Conservation (phyloP, 2,888 invertebrate species). For the Abrostola triplasia region DNA sequence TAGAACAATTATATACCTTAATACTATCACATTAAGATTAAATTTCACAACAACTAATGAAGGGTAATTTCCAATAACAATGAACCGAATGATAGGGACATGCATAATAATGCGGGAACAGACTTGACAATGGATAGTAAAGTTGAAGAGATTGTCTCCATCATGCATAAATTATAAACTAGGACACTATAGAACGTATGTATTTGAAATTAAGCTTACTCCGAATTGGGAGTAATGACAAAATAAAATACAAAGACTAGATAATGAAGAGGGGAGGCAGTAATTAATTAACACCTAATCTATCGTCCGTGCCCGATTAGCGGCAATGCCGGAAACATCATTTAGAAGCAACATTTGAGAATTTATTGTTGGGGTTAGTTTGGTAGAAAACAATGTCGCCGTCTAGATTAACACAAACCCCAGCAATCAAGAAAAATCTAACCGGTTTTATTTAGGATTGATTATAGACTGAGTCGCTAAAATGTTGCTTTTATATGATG, state of each 20-base stretch:
- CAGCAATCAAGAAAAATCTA: slow-evolving; percentile 13
- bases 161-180: slow-evolving; percentile 72
- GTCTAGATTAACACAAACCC: background rate
- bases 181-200: slow-evolving; percentile 53
- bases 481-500: slow-evolving; percentile 69
- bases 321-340: slow-evolving; percentile 57
- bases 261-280: slow-evolving; percentile 69
- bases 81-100: slow-evolving; percentile 73
- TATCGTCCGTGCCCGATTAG: slow-evolving; percentile 61
- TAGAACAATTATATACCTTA: slow-evolving; percentile 46
- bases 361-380: background rate
- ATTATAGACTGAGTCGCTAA: slow-evolving; percentile 18
- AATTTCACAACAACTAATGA: slow-evolving; percentile 68
- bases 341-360: slow-evolving; percentile 68
- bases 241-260: slow-evolving; percentile 69
- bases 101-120: slow-evolving; percentile 75
- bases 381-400: background rate
- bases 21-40: slow-evolving; percentile 62
- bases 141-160: slow-evolving; percentile 57
- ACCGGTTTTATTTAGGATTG: background rate
- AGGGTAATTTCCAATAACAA: slow-evolving; percentile 58
- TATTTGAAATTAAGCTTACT: slow-evolving; percentile 57
- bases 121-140: slow-evolving; percentile 70
- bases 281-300: slow-evolving; percentile 72
- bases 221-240: slow-evolving; percentile 61